Evolutionary conservation across 64 coral and sea anemone genomes (phyloP).

Genomic region (Hydrozoanthus tunicans): DNA sequence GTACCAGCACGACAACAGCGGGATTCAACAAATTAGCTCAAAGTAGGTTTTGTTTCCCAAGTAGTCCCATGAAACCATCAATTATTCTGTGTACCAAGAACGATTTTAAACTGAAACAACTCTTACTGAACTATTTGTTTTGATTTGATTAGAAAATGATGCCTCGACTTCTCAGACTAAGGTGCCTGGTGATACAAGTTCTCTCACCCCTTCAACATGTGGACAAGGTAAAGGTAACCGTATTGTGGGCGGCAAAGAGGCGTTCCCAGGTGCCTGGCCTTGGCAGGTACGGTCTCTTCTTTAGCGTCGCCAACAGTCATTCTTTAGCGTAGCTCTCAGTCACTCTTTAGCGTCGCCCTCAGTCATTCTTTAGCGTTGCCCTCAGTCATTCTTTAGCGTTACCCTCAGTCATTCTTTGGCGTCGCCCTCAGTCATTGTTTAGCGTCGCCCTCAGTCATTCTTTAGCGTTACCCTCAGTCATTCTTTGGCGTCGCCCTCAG

Average conservation of each 20-base stretch:
- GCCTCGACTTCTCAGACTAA: neutral
- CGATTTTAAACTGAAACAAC: neutral
- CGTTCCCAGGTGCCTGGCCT: constrained; percentile 10
- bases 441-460: too few relatives aligned
- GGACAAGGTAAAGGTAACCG: neutral
- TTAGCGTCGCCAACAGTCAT: too few relatives aligned
- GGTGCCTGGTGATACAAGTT: neutral
- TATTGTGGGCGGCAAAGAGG: constrained; percentile 8
- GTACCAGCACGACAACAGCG: neutral
- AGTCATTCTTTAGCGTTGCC: too few relatives aligned
- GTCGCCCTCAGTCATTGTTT: too few relatives aligned
- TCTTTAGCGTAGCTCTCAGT: too few relatives aligned
- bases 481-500: too few relatives aligned
- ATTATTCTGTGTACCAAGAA: too few relatives aligned
- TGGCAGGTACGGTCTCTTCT: neutral
- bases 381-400: too few relatives aligned
- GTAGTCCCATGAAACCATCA: too few relatives aligned
- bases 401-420: too few relatives aligned
- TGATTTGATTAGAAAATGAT: neutral
- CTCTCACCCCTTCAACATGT: neutral
- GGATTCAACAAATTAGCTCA: neutral
- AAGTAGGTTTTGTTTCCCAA: neutral
- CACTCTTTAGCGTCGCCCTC: too few relatives aligned
- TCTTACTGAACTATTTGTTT: neutral
- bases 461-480: too few relatives aligned